Conservation (phyloP, 1,140 invertebrate genomes). For the Trichonephila clavipes region DNA sequence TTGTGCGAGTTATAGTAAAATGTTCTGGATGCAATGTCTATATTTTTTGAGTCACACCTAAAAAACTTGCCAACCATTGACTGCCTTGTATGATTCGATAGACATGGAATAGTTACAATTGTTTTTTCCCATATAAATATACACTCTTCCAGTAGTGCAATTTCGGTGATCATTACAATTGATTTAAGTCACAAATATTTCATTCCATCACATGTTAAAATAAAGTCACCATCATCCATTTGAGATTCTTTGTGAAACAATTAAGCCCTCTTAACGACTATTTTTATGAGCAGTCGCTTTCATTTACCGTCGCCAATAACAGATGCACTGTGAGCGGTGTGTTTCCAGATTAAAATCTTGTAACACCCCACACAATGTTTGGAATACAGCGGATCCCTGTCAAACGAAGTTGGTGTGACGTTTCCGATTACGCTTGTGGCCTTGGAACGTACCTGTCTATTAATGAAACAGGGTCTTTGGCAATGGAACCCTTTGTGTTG, state of each 20-base stretch:
- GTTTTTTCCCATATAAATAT: too few relatives aligned
- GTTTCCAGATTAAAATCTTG: neutral
- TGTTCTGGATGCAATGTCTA: too few relatives aligned
- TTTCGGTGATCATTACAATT: too few relatives aligned
- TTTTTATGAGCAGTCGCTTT: neutral
- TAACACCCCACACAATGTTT: neutral
- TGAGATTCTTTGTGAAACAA: neutral
- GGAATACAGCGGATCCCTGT: neutral
- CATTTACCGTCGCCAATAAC: neutral
- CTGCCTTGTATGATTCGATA: too few relatives aligned
- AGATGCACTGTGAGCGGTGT: neutral
- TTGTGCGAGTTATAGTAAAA: too few relatives aligned
- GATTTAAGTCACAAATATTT: too few relatives aligned
- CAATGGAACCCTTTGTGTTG: neutral
- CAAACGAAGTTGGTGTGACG: neutral
- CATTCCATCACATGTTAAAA: too few relatives aligned
- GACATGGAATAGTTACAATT: too few relatives aligned
- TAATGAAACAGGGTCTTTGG: slow-evolving; percentile 16
- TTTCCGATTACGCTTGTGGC: neutral
- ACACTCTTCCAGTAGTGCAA: too few relatives aligned
- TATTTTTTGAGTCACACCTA: too few relatives aligned
- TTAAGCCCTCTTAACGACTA: neutral
- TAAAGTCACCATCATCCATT: too few relatives aligned
- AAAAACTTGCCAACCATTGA: too few relatives aligned
- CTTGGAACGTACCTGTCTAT: neutral